Percentiles rank a stretch among this genome's conserved stretches.
phyloP scores from a whole-genome alignment of 2,888 invertebrate genomes.

The Oeneis ivallda region DNA sequence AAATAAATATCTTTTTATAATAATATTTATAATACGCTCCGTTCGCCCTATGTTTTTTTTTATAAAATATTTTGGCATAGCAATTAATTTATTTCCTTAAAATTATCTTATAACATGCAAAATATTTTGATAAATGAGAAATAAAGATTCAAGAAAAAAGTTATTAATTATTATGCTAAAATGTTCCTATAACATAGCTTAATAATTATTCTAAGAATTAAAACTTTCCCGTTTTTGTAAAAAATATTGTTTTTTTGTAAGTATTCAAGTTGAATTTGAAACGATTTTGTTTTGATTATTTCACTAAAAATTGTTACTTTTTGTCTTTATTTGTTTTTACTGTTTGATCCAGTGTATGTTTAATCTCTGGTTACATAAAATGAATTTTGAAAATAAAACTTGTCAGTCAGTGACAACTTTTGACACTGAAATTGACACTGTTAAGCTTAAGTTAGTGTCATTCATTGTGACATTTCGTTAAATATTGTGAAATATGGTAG shows the following conservation, averaged over 20 bases:
- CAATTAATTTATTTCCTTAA: not conserved
- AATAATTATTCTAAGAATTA: not conserved
- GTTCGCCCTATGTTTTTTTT: conserved; percentile 7
- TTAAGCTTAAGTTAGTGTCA: too few species aligned
- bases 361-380: too few species aligned
- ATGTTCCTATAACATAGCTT: not conserved
- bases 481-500: not conserved
- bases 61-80: not conserved
- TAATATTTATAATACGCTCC: conserved; percentile 21
- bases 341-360: not conserved
- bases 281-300: not conserved
- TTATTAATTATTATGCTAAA: too few species aligned
- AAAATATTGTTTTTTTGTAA: not conserved
- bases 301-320: not conserved
- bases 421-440: too few species aligned
- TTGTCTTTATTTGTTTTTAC: not conserved
- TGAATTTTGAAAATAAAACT: too few species aligned
- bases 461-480: not conserved
- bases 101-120: too few species aligned
- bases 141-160: too few species aligned
- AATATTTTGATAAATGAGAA: too few species aligned
- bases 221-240: not conserved
- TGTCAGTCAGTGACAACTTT: too few species aligned
- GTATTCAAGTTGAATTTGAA: not conserved
- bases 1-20: not conserved